A percentile compares a stretch with the other conserved stretches of the same genome.
These are phyloP conservation scores for Phrynocephalus guinanensis DNA, from an alignment of 2,797 vertebrate genomes.

Conservation along the genomic window DNA sequence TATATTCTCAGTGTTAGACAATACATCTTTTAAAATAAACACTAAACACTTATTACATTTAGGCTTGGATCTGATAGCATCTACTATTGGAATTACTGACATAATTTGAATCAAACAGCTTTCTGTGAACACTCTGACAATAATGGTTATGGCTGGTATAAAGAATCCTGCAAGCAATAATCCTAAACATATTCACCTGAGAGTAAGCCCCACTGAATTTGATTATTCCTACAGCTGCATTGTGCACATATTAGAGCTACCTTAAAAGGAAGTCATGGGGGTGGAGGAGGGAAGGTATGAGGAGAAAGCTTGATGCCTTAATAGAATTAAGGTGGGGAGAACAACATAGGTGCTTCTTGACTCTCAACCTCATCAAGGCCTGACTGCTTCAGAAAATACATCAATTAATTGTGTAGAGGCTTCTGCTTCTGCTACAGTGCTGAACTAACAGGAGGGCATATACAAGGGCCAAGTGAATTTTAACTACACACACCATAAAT, in stretches of 20 bases:
- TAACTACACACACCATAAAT: conserved; percentile 38
- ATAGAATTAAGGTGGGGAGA: conserved; percentile 50
- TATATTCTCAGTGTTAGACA: conserved; percentile 19
- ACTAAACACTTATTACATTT: conserved; percentile 2
- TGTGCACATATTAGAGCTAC: not conserved
- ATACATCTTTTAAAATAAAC: conserved; percentile 21
- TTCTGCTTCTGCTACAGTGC: conserved; percentile 35
- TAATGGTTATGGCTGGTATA: not conserved
- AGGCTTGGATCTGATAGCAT: conserved; percentile 15
- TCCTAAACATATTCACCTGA: not conserved
- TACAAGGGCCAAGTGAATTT: conserved; percentile 48
- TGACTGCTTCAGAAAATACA: conserved; percentile 41
- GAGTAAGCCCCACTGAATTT: not conserved
- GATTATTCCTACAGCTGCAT: not conserved
- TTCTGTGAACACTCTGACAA: not conserved
- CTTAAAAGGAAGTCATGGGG: not conserved
- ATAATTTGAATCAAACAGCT: not conserved
- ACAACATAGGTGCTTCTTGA: conserved; percentile 47
- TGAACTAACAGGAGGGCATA: conserved; percentile 53
- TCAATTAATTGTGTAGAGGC: conserved; percentile 40
- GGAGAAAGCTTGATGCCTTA: conserved; percentile 34
- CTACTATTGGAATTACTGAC: not conserved
- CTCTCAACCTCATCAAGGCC: conserved; percentile 51
- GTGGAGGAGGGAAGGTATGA: not conserved
- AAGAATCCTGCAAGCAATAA: not conserved